Conservation (phyloP, 1,140 invertebrate species). For the Cotesia chilonis region DNA sequence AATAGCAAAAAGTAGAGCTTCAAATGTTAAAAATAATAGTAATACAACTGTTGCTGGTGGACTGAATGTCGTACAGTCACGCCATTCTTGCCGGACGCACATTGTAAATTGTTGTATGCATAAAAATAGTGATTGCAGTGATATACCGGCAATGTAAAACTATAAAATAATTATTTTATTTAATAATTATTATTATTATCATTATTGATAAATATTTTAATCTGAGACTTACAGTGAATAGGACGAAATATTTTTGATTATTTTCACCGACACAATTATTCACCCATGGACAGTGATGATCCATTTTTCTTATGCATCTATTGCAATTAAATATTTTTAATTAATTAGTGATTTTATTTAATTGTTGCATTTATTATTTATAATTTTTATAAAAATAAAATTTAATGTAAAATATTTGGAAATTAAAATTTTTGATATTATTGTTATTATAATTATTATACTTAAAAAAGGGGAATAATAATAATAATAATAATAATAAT, state of each 20-base stretch:
- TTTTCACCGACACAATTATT: constrained; percentile 99
- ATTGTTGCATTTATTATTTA: background rate
- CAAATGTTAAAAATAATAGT: constrained; percentile 94
- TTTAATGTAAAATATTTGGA: no score
- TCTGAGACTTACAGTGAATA: constrained; percentile 89
- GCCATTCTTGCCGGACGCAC: constrained; percentile 95
- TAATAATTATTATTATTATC: constrained; percentile 23
- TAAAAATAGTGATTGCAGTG: constrained; percentile 91
- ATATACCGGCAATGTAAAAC: constrained; percentile 98
- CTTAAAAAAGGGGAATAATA: no score
- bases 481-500: no score
- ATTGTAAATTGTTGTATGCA: constrained; percentile 92
- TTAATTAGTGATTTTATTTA: constrained; percentile 17
- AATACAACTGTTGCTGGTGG: constrained; percentile 96
- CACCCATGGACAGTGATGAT: constrained; percentile 99
- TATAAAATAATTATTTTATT: constrained; percentile 66
- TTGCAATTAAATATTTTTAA: constrained; percentile 23
- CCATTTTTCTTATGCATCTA: constrained; percentile 97
- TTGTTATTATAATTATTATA: no score
- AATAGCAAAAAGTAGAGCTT: constrained; percentile 96
- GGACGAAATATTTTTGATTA: constrained; percentile 99
- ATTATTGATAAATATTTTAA: background rate
- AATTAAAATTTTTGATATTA: no score
- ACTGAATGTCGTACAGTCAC: constrained; percentile 90
- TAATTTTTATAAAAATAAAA: background rate